These are phyloP conservation scores for Drosophila phalerata DNA, from an alignment of 2,888 invertebrate genomes.

Conservation along the genomic window DNA sequence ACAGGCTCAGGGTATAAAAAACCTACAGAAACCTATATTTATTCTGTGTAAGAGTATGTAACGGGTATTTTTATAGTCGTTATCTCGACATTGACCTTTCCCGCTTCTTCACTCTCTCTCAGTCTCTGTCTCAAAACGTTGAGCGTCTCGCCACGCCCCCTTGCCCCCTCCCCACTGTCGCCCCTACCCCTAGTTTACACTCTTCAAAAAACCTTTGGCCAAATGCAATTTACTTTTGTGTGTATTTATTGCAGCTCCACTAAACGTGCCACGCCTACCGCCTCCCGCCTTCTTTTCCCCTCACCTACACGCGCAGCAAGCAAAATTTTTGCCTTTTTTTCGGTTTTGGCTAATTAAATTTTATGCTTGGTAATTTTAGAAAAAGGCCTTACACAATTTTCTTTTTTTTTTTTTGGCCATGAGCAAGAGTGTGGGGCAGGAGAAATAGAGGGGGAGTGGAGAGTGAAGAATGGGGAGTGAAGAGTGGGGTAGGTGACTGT, in stretches of 20 bases:
- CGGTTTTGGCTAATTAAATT: constrained; percentile 81
- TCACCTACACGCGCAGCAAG: constrained; percentile 15
- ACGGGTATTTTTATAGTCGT: too few species aligned
- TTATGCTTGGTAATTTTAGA: constrained; percentile 81
- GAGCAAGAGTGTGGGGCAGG: not conserved
- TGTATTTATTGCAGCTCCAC: constrained; percentile 51
- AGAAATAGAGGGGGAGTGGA: not conserved
- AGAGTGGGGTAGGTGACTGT: constrained; percentile 5
- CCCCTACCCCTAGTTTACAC: not conserved
- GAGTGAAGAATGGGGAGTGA: not conserved
- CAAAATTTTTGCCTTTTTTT: constrained; percentile 45
- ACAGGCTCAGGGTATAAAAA: too few species aligned
- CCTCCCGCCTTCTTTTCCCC: not conserved
- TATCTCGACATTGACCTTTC: too few species aligned
- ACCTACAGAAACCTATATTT: too few species aligned
- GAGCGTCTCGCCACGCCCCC: constrained; percentile 25
- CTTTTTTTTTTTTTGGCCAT: constrained; percentile 33
- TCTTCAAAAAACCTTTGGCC: constrained; percentile 38
- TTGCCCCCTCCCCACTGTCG: not conserved
- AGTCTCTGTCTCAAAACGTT: constrained; percentile 11
- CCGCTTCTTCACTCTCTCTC: not conserved
- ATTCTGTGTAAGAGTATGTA: too few species aligned
- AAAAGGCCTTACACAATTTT: constrained; percentile 67
- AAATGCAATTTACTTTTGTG: constrained; percentile 77
- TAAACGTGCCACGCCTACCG: constrained; percentile 10